Percentiles rank a stretch among this genome's conserved stretches.
Evolutionary conservation across 1,140 invertebrate genomes (phyloP).

Genomic region (Diachasmimorpha longicaudata): DNA sequence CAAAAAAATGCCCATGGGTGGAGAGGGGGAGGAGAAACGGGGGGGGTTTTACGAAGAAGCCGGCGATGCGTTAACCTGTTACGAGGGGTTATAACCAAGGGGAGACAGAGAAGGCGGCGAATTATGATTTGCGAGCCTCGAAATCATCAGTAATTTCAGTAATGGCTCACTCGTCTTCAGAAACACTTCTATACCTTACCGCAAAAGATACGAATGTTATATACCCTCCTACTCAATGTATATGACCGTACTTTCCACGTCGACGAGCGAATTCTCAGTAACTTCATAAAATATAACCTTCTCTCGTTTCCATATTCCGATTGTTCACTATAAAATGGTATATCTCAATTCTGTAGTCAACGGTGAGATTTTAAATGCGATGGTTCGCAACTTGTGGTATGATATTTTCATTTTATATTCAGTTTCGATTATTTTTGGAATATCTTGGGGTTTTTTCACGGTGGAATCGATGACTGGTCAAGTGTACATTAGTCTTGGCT

Average conservation of each 20-base stretch:
- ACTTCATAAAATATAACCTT: conserved; percentile 53
- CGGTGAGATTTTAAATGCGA: background rate
- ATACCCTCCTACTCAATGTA: conserved; percentile 32
- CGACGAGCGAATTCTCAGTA: conserved; percentile 44
- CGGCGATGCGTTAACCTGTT: conserved; percentile 32
- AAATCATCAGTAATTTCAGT: conserved; percentile 60
- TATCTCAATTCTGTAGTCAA: conserved; percentile 50
- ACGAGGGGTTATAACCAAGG: background rate
- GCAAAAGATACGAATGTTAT: conserved; percentile 24
- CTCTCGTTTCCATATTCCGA: conserved; percentile 40
- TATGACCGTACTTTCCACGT: conserved; percentile 43
- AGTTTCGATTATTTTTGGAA: background rate
- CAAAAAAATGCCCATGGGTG: too few species aligned
- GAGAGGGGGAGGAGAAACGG: background rate
- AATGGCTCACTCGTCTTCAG: conserved; percentile 56
- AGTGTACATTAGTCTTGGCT: too few species aligned
- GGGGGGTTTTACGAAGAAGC: conserved; percentile 12
- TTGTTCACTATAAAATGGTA: conserved; percentile 55
- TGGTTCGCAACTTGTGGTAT: conserved; percentile 10
- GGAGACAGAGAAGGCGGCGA: conserved; percentile 43
- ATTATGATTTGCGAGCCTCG: conserved; percentile 62
- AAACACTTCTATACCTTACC: conserved; percentile 36
- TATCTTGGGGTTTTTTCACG: too few species aligned
- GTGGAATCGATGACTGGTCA: too few species aligned
- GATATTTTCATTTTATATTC: background rate